Evolutionary conservation across 2,797 vertebrate species (phyloP).

Genomic region (Gambusia yucatana): DNA sequence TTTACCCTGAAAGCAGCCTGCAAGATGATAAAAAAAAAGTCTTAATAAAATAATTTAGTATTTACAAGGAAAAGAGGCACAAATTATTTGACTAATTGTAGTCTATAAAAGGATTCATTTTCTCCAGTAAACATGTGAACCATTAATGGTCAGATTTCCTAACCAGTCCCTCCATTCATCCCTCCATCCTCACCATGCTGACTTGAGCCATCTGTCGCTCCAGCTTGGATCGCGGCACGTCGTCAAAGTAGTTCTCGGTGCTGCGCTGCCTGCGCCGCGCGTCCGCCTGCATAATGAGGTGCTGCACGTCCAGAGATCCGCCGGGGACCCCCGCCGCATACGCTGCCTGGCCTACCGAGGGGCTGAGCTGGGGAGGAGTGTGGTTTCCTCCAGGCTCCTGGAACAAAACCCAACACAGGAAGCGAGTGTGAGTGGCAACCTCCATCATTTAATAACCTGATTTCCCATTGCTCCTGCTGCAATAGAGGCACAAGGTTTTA

Average conservation of each 20-base stretch:
- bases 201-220: constrained; percentile 99
- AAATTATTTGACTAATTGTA: neutral
- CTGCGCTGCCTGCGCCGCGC: constrained; percentile 96
- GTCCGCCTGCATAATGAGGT: constrained; percentile 99
- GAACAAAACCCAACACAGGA: constrained; percentile 11
- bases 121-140: neutral
- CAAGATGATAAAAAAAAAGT: neutral
- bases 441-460: constrained; percentile 61
- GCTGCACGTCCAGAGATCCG: constrained; percentile 98
- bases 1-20: neutral
- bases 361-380: constrained; percentile 97
- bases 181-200: constrained; percentile 84
- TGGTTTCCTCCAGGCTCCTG: constrained; percentile 97
- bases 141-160: neutral
- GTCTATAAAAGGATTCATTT: neutral
- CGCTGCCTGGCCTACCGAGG: constrained; percentile 93
- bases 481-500: constrained; percentile 42
- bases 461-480: constrained; percentile 40
- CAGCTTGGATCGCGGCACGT: constrained; percentile 98
- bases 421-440: constrained; percentile 30
- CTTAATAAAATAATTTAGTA: neutral
- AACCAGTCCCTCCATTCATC: constrained; percentile 33
- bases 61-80: neutral
- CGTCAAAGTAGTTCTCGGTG: constrained; percentile 99
- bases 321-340: constrained; percentile 88